These are phyloP conservation scores for Eucidaris tribuloides DNA, from an alignment of 35 echinoderm and acorn worm genomes.

Conservation along the genomic window DNA sequence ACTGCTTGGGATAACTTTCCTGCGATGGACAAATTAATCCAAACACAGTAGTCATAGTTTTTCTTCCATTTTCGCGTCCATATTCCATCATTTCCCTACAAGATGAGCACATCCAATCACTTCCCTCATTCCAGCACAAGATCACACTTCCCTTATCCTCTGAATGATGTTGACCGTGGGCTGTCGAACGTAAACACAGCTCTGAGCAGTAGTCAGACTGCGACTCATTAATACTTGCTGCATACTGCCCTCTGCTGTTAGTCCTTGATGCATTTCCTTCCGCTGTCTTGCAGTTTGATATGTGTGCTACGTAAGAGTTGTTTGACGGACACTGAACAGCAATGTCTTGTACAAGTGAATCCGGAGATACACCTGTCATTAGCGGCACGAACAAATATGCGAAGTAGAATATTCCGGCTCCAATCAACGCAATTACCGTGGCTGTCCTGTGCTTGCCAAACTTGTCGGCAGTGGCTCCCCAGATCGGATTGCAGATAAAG, in stretches of 20 bases:
- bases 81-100: too few relatives aligned
- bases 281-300: neutral
- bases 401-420: conserved; percentile 39
- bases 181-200: too few relatives aligned
- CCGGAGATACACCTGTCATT: conserved; percentile 8
- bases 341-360: neutral
- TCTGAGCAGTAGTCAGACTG: neutral
- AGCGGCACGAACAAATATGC: conserved; percentile 39
- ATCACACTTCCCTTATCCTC: too few relatives aligned
- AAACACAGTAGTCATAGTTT: too few relatives aligned
- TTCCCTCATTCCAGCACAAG: too few relatives aligned
- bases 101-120: too few relatives aligned
- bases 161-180: too few relatives aligned
- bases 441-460: conserved; percentile 44
- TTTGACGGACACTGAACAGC: neutral
- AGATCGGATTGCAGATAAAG: conserved; percentile 43
- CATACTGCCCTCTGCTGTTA: too few relatives aligned
- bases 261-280: too few relatives aligned
- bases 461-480: conserved; percentile 49
- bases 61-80: too few relatives aligned
- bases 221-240: neutral
- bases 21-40: too few relatives aligned
- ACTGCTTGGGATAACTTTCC: too few relatives aligned
- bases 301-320: neutral
- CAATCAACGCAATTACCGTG: conserved; percentile 3